Percentiles rank a stretch among this genome's conserved stretches.
phyloP scores from a whole-genome alignment of 2,888 invertebrate species.

The Glomeris marginata region DNA sequence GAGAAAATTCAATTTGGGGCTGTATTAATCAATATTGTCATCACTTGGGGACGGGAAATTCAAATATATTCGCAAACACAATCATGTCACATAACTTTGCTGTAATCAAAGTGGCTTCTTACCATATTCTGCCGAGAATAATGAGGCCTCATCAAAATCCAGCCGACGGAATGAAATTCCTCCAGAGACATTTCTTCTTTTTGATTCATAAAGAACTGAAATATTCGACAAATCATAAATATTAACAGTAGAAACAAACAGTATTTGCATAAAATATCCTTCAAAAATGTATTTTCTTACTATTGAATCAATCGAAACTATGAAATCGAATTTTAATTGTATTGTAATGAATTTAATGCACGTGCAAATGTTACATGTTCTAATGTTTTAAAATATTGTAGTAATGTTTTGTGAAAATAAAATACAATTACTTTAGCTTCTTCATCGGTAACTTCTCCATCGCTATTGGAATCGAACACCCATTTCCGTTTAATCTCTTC shows the following conservation, averaged over 20 bases:
- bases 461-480: constrained; percentile 74
- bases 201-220: constrained; percentile 21
- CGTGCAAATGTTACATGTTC: constrained; percentile 6
- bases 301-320: background rate
- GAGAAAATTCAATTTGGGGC: no score
- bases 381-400: background rate
- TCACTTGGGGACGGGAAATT: no score
- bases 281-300: no score
- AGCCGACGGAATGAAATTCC: constrained; percentile 39
- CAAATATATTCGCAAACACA: background rate
- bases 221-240: constrained; percentile 10
- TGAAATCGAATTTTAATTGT: background rate
- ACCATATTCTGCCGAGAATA: constrained; percentile 29
- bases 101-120: constrained; percentile 28
- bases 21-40: no score
- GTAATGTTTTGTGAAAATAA: background rate
- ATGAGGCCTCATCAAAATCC: constrained; percentile 57
- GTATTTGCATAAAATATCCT: no score
- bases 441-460: constrained; percentile 73
- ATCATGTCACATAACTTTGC: background rate
- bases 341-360: background rate
- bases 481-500: constrained; percentile 43
- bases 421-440: constrained; percentile 48
- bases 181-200: constrained; percentile 19
- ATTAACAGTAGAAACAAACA: background rate